Conservation (phyloP, 1,140 invertebrate species). For the Streblospio benedicti region DNA sequence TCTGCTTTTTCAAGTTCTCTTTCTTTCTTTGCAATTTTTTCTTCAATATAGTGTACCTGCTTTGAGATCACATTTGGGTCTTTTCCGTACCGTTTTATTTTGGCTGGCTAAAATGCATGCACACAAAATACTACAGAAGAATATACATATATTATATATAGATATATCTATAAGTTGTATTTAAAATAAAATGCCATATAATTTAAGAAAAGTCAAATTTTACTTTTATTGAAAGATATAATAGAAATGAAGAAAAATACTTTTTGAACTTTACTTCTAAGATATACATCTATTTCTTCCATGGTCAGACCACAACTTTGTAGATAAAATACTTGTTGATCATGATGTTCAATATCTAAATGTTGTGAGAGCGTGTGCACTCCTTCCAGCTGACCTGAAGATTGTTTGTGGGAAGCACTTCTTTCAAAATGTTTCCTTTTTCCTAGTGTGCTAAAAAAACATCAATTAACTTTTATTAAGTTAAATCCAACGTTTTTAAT, state of each 20-base stretch:
- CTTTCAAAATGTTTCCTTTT: not conserved
- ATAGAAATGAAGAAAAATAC: no score
- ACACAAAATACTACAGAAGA: not conserved
- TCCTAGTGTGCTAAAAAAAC: not conserved
- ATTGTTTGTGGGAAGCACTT: no score
- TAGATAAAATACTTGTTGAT: not conserved
- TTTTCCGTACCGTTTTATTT: conserved; percentile 4
- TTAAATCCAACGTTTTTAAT: not conserved
- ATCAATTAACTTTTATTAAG: not conserved
- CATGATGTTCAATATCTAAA: no score
- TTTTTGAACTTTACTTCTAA: no score
- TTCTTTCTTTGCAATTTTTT: conserved; percentile 27
- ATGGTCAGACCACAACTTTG: not conserved
- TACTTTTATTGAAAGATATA: no score
- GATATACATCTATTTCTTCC: not conserved
- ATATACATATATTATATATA: not conserved
- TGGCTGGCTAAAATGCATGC: conserved; percentile 1
- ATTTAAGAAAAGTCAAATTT: not conserved
- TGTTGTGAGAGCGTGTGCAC: no score
- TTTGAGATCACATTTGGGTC: conserved; percentile 22
- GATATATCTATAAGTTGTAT: not conserved
- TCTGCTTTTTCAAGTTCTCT: conserved; percentile 19
- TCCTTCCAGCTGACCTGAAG: no score
- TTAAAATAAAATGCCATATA: not conserved
- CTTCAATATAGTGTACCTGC: conserved; percentile 26